Evolutionary conservation across 2,797 vertebrate genomes (phyloP).

Genomic region (Fistularia commersonii): DNA sequence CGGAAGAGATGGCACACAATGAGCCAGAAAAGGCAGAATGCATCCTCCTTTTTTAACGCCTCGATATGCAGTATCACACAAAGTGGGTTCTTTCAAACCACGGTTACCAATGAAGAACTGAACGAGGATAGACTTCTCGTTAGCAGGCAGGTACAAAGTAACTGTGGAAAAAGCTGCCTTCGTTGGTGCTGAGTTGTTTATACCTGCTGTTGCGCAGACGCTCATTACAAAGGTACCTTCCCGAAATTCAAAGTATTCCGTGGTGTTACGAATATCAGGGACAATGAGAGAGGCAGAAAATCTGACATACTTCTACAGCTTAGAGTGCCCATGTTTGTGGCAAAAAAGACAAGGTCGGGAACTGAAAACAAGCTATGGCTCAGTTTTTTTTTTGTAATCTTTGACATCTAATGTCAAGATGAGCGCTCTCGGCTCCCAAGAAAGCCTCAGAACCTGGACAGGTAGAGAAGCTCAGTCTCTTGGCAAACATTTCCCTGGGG

Average conservation of each 20-base stretch:
- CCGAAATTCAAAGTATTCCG: no score
- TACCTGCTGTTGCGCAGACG: neutral
- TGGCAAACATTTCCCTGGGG: conserved; percentile 47
- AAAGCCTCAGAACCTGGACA: conserved; percentile 24
- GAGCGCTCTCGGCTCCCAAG: conserved; percentile 17
- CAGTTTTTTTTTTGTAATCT: conserved; percentile 12
- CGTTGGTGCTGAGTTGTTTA: conserved; percentile 10
- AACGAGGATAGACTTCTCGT: conserved; percentile 55
- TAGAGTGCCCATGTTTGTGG: conserved; percentile 29
- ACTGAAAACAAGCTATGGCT: conserved; percentile 36
- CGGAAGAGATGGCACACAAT: conserved; percentile 60
- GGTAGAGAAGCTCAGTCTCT: conserved; percentile 40
- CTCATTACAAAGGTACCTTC: neutral
- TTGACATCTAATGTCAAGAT: conserved; percentile 31
- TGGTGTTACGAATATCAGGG: neutral
- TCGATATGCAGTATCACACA: conserved; percentile 34
- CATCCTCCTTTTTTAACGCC: conserved; percentile 32
- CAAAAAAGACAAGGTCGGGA: conserved; percentile 14
- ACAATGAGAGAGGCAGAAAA: conserved; percentile 33
- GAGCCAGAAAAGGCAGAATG: conserved; percentile 54
- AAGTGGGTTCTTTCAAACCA: conserved; percentile 1
- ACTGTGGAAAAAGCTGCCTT: conserved; percentile 57
- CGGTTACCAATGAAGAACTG: conserved; percentile 24
- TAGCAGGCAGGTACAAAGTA: conserved; percentile 34
- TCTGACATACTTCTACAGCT: conserved; percentile 5